Conservation (phyloP, 2,888 invertebrate genomes). For the Omphaloscelis lunosa region DNA sequence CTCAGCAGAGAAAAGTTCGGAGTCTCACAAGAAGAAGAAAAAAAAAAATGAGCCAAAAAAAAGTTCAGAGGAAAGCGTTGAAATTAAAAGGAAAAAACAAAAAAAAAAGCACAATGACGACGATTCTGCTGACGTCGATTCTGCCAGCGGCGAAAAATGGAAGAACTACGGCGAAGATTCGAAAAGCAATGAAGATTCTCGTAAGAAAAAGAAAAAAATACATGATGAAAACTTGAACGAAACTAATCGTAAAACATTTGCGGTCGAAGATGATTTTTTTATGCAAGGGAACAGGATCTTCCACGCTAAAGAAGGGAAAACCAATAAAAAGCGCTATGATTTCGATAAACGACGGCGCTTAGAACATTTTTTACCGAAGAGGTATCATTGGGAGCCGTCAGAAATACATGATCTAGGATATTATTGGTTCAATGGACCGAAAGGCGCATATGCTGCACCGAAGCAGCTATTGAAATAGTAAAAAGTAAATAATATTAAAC, state of each 20-base stretch:
- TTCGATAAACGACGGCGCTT: conserved; percentile 65
- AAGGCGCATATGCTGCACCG: conserved; percentile 67
- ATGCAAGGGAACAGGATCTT: conserved; percentile 48
- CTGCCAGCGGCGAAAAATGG: not conserved
- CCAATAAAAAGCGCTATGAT: not conserved
- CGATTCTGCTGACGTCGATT: not conserved
- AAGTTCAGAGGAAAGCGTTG: not conserved
- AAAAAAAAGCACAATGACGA: not conserved
- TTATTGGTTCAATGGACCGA: conserved; percentile 80
- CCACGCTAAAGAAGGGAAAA: not conserved
- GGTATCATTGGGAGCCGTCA: conserved; percentile 74
- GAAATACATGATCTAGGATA: conserved; percentile 76
- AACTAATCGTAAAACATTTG: not conserved
- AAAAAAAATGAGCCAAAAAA: not conserved
- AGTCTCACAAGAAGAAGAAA: not conserved
- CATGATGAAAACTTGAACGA: not conserved
- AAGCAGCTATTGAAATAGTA: not conserved
- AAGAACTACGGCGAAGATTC: not conserved
- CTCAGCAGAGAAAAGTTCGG: not conserved
- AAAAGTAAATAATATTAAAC: not conserved
- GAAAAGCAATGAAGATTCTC: conserved; percentile 1
- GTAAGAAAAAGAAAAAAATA: not conserved
- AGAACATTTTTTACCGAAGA: conserved; percentile 78
- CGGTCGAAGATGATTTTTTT: not conserved
- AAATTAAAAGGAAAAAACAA: not conserved